A percentile compares a stretch with the other conserved stretches of the same genome.
phyloP scores from a whole-genome alignment of 2,888 invertebrate species.

The Athetis lepigone region DNA sequence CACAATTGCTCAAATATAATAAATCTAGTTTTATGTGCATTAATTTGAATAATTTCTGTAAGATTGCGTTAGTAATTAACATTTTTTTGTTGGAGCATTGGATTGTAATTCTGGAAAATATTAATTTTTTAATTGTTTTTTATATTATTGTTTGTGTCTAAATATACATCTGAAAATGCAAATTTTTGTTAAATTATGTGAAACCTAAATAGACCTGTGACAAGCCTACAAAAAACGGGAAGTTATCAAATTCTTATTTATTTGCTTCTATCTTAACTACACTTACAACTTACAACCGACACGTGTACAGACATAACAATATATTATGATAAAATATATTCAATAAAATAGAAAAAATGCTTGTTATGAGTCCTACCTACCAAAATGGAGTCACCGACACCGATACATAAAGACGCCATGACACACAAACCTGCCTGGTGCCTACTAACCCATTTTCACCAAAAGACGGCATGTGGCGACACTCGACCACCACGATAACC shows the following conservation, averaged over 20 bases:
- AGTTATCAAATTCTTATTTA: background rate
- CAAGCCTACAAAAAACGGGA: background rate
- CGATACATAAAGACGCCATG: background rate
- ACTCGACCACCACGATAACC: slow-evolving; percentile 6
- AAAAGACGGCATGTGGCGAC: background rate
- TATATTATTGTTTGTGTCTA: background rate
- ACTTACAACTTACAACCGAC: too few relatives aligned
- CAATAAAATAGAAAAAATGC: too few relatives aligned
- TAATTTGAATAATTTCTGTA: background rate
- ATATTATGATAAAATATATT: too few relatives aligned
- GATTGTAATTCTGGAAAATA: background rate
- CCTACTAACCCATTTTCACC: background rate
- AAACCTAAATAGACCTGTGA: too few relatives aligned
- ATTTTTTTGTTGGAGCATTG: background rate
- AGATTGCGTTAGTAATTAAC: background rate
- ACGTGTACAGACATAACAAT: too few relatives aligned
- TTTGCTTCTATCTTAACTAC: too few relatives aligned
- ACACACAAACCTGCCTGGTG: background rate
- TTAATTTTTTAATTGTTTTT: background rate
- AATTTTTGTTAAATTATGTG: too few relatives aligned
- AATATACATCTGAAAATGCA: too few relatives aligned
- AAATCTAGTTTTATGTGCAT: background rate
- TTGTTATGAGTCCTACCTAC: too few relatives aligned
- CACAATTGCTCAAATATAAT: background rate
- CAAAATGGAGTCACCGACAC: background rate